Percentiles rank a stretch among this genome's conserved stretches.
These are phyloP conservation scores for Argyrosomus japonicus DNA, from an alignment of 2,113 vertebrate genomes.

Conservation along the genomic window DNA sequence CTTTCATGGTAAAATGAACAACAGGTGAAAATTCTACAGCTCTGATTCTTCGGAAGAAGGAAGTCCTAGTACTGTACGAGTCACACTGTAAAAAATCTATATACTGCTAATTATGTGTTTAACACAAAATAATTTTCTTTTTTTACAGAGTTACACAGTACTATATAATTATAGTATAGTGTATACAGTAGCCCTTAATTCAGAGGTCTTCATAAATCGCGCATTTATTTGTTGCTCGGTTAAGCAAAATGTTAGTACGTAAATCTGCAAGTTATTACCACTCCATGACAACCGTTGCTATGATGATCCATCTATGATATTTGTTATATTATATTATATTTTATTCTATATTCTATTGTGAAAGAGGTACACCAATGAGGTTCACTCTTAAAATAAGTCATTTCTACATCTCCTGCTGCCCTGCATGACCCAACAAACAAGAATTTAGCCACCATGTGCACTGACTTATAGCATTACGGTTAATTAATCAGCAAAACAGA, in stretches of 20 bases:
- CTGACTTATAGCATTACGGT: background rate
- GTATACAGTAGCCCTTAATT: background rate
- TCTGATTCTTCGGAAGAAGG: background rate
- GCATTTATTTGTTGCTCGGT: conserved; percentile 2
- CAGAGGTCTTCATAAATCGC: background rate
- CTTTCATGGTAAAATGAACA: conserved; percentile 10
- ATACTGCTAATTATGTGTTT: background rate
- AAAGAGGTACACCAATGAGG: background rate
- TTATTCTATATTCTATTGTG: background rate
- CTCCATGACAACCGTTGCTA: conserved; percentile 9
- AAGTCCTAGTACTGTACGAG: background rate
- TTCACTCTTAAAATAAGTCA: background rate
- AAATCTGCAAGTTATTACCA: conserved; percentile 12
- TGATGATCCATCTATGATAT: background rate
- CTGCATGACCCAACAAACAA: background rate
- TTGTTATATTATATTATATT: background rate
- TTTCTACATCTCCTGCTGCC: background rate
- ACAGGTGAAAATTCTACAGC: background rate
- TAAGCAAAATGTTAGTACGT: conserved; percentile 18
- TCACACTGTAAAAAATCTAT: background rate
- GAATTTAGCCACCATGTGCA: background rate
- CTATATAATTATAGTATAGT: no score
- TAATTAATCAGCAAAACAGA: background rate
- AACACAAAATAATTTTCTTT: background rate
- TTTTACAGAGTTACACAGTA: background rate